These are phyloP conservation scores for Epistrophe eligans DNA, from an alignment of 2,888 invertebrate species.

Conservation along the genomic window DNA sequence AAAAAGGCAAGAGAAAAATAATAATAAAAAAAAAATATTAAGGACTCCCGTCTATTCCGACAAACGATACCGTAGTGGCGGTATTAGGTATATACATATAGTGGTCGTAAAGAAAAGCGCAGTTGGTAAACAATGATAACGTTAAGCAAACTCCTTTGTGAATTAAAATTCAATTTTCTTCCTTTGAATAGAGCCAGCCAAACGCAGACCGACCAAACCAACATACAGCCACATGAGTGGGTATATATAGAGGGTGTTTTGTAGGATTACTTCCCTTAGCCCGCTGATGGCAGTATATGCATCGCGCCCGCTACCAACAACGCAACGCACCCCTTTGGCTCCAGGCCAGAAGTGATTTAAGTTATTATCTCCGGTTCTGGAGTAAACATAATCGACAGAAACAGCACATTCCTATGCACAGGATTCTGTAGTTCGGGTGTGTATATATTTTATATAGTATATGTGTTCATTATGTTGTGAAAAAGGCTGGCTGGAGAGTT, in stretches of 20 bases:
- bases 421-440: background rate
- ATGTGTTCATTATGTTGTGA: constrained; percentile 45
- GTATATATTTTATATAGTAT: background rate
- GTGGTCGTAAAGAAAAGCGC: constrained; percentile 70
- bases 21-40: constrained; percentile 23
- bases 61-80: constrained; percentile 31
- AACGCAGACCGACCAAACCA: constrained; percentile 62
- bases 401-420: constrained; percentile 38
- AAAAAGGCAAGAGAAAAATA: background rate
- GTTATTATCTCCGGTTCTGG: constrained; percentile 74
- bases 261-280: background rate
- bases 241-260: background rate
- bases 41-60: constrained; percentile 24
- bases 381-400: constrained; percentile 74
- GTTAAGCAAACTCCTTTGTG: constrained; percentile 76
- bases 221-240: constrained; percentile 23
- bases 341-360: constrained; percentile 70
- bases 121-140: constrained; percentile 76
- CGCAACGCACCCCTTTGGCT: constrained; percentile 24
- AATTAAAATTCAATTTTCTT: constrained; percentile 76
- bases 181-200: constrained; percentile 62
- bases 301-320: background rate
- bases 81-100: background rate
- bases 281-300: background rate
- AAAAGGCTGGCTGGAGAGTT: constrained; percentile 39